Evolutionary conservation across 2,888 invertebrate species (phyloP), one percentile per base, ranked within the genome.

Genomic region (Amblyjoppa proteus): DNA sequence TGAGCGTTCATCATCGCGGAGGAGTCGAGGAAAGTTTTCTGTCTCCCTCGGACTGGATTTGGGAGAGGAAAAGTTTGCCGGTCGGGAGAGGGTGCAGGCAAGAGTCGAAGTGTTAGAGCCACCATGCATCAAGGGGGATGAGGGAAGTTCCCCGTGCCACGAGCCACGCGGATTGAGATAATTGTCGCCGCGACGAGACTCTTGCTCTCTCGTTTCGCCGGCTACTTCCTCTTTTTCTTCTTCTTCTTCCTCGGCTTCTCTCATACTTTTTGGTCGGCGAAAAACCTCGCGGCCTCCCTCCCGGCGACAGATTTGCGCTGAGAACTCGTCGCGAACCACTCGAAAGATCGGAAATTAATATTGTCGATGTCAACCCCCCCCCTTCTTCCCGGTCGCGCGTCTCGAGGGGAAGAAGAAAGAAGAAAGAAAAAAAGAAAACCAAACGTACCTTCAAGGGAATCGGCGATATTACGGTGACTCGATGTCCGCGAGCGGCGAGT

Each of bases 381-480:
- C 41, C 45, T 16, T 3, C 16, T 0, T 2, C 28, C 45, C 34
- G 74, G 58, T 74, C 25, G 56, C 73, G 66, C 45, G 70, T 77
- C 61, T 20, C 58, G 20, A 71, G n/a, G n/a, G 16, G 13, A 25
- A 64, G 56, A 20, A n/a, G 16, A 31, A 9, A 53, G 34, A 49
- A 53, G 34, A 68, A 69, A 31, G n/a, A 51, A 51, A 56, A 20
- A 11, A 58, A 25, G 13, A 28, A 58, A 25, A 25, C 56, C 25
- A 28, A 58, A 58, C 11, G 31, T 88, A 91, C 92, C 91, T 92
- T 91, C 68, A 90, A 88, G 11, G 91, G 91, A 58, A 91, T 87
- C 25, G 93, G 92, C 34, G 93, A 93, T 83, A 92, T 88, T 74
- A 93, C 91, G 45, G 93, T 92, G 51, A 93, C 90, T 64, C 81